Conservation (phyloP, 2,797 vertebrate genomes). For the Florisuga fusca region DNA sequence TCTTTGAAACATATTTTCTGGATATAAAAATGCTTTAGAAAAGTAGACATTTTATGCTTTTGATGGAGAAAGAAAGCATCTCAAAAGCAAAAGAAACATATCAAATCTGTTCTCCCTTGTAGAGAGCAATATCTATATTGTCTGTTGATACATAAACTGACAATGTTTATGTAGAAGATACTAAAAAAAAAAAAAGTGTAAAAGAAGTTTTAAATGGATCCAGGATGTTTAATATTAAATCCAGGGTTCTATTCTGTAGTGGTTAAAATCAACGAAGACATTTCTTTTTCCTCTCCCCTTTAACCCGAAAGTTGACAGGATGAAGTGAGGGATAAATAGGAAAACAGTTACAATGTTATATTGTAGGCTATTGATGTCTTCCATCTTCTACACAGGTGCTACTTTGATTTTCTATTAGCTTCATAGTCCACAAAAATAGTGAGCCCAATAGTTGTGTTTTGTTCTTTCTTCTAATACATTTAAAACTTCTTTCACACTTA, state of each 20-base stretch:
- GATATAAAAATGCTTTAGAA: neutral
- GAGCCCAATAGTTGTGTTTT: fast-evolving
- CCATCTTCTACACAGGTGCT: neutral
- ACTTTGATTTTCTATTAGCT: neutral
- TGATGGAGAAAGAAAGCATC: neutral
- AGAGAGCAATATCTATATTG: neutral
- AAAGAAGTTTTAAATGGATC: neutral
- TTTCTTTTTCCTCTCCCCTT: neutral
- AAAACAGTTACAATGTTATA: neutral
- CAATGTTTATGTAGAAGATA: neutral
- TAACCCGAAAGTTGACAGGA: neutral
- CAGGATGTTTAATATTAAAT: neutral
- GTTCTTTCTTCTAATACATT: too few species aligned
- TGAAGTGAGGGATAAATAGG: neutral
- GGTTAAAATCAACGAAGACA: neutral
- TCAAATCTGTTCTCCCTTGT: too few species aligned
- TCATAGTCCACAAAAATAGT: neutral
- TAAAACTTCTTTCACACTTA: too few species aligned
- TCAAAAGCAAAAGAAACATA: neutral
- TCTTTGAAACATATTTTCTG: neutral
- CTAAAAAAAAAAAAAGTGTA: neutral
- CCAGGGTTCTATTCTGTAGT: neutral
- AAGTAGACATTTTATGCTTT: neutral
- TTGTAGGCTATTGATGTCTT: neutral
- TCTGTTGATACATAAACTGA: neutral